Base-by-base conservation (phyloP, 1,140 invertebrate genomes). In the Leptinotarsa defecta region DNA sequence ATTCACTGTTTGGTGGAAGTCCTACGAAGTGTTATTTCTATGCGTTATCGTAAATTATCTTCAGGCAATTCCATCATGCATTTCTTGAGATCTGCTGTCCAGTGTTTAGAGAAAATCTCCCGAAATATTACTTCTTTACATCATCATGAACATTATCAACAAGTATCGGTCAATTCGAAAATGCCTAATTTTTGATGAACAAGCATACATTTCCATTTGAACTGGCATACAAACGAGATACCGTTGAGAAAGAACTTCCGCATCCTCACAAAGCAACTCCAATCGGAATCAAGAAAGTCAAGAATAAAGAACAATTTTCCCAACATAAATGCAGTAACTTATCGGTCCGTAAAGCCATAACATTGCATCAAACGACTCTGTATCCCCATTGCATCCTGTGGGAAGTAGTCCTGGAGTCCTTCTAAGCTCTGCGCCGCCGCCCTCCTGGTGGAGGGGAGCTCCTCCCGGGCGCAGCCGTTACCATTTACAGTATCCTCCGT, bases 391-490 rank as follows among this genome's bases (percentile, higher is more conserved):
- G 70, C 70, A 71, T 71, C 70, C 70, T 71, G 70, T 61, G 34
- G 70, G 27, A 71, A 24, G 70, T 43, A 22, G 20, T 68, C 67
- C 19, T n/a, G 49, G 71, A 74, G 74, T 77, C 74, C 77, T 79
- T 74, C 77, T 74, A 68, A 75, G 57, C 73, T 71, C 68, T 76
- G 78, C 70, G 70, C 70, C 20, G 6, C n/a, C 52, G 20, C 52
- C 20, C 13, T 19, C 19, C 49, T 11, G 11, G 17, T 57, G 75
- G 78, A 74, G 79, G 78, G 79, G 79, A 78, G 81, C 81, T 82
- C 22, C 74, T 77, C 78, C 81, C 81, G 81, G 81, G 81, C 81
- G 81, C 79, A 80, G 78, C 78, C 81, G 81, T 79, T 78, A 63
- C 79, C 71, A 71, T 78, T 71, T 63, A 76, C 79, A 81, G 79